These are phyloP conservation scores for Pseudolycoriella hygida DNA, from an alignment of 2,888 invertebrate genomes.

Conservation along the genomic window DNA sequence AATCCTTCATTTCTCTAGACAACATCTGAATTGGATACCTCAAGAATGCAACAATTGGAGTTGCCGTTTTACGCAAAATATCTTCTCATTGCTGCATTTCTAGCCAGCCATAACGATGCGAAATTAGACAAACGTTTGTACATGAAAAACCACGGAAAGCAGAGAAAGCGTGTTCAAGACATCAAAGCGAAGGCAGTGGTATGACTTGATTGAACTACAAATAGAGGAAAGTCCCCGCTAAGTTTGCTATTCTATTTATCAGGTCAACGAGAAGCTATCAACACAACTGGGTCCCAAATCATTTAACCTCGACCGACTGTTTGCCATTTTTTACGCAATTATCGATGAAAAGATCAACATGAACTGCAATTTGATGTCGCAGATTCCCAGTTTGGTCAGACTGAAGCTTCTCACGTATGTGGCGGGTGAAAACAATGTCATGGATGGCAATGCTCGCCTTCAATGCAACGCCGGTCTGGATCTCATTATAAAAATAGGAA, in stretches of 20 bases:
- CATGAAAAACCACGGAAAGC: slow-evolving; percentile 60
- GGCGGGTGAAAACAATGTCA: slow-evolving; percentile 50
- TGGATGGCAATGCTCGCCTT: slow-evolving; percentile 57
- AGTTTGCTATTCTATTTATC: neutral
- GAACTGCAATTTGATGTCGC: slow-evolving; percentile 70
- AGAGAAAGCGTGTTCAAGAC: slow-evolving; percentile 42
- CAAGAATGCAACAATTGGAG: slow-evolving; percentile 32
- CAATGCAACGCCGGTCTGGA: slow-evolving; percentile 74
- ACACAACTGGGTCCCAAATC: slow-evolving; percentile 66
- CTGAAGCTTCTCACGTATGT: slow-evolving; percentile 55
- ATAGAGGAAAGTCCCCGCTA: neutral
- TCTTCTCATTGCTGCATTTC: slow-evolving; percentile 73
- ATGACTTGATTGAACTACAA: slow-evolving; percentile 14
- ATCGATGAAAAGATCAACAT: slow-evolving; percentile 68
- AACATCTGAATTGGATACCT: too few relatives aligned
- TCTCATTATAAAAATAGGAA: slow-evolving; percentile 59
- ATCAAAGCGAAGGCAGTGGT: slow-evolving; percentile 41
- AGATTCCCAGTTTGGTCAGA: slow-evolving; percentile 74
- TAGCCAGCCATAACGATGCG: slow-evolving; percentile 84
- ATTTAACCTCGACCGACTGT: slow-evolving; percentile 61
- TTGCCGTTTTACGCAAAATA: slow-evolving; percentile 82
- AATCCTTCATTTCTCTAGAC: too few relatives aligned
- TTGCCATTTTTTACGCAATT: slow-evolving; percentile 82
- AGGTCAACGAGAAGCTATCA: slow-evolving; percentile 36
- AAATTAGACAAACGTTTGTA: slow-evolving; percentile 77